Conservation (phyloP, 2,113 vertebrate species). For the Rhynchomys soricoides region DNA sequence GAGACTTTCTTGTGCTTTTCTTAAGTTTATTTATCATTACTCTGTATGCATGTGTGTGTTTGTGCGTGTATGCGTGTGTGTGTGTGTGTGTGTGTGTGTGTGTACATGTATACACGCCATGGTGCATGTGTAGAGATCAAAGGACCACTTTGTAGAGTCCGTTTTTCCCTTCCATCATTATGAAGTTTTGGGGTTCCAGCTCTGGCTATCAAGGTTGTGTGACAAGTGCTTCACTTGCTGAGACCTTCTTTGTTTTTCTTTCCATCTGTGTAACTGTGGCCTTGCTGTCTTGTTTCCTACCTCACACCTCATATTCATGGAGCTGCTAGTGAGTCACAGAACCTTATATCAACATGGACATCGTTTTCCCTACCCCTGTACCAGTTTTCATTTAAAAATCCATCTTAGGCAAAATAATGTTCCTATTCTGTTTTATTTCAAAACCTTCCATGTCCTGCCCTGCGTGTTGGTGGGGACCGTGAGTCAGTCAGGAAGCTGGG, state of each 20-base stretch:
- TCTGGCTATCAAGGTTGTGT: neutral
- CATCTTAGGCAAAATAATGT: slow-evolving; percentile 14
- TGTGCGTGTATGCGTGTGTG: too few species aligned
- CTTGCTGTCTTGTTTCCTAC: neutral
- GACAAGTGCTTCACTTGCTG: neutral
- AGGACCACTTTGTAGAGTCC: neutral
- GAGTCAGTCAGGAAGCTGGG: slow-evolving; percentile 71
- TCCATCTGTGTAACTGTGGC: neutral
- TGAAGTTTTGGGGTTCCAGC: neutral
- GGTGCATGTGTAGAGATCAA: neutral
- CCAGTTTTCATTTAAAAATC: neutral
- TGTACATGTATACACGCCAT: neutral
- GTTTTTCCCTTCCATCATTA: neutral
- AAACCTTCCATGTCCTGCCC: slow-evolving; percentile 16
- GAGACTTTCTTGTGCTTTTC: neutral
- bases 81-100: too few species aligned
- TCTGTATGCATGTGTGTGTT: too few species aligned
- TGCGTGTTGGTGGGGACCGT: slow-evolving; percentile 14
- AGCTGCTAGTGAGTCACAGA: neutral
- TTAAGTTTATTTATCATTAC: neutral
- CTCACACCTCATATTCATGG: neutral
- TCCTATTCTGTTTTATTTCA: slow-evolving; percentile 61
- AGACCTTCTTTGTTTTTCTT: neutral
- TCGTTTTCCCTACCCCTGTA: neutral
- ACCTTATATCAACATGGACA: neutral